Evolutionary conservation across 2,113 vertebrate genomes (phyloP).

Genomic region (Dasyprocta punctata): DNA sequence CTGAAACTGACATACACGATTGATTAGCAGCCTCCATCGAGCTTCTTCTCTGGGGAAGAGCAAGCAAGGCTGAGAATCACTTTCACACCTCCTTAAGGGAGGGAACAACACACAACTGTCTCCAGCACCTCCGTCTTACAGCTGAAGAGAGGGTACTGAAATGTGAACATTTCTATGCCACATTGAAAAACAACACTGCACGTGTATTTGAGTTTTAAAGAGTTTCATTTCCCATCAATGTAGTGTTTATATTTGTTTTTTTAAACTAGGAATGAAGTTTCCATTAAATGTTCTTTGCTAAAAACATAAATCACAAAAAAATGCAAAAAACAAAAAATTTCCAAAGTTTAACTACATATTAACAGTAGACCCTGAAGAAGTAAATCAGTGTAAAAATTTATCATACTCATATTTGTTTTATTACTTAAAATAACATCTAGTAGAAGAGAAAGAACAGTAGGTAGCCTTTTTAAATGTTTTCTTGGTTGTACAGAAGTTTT

Average conservation of each 20-base stretch:
- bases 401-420: background rate
- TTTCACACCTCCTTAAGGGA: background rate
- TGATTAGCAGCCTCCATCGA: background rate
- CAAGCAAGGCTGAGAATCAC: background rate
- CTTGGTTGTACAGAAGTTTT: background rate
- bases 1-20: background rate
- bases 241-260: background rate
- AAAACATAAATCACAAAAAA: background rate
- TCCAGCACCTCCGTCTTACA: background rate
- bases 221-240: background rate
- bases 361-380: background rate
- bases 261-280: conserved; percentile 7
- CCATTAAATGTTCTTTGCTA: background rate
- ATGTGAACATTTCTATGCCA: background rate
- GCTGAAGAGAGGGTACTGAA: background rate
- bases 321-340: background rate
- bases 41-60: background rate
- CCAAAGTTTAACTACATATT: background rate
- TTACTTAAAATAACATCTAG: background rate
- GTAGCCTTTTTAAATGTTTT: background rate
- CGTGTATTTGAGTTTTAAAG: background rate
- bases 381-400: background rate
- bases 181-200: background rate
- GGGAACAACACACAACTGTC: background rate
- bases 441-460: background rate